phyloP scores from a whole-genome alignment of 2,797 vertebrate species.

The Spinibarbus caldwelli region DNA sequence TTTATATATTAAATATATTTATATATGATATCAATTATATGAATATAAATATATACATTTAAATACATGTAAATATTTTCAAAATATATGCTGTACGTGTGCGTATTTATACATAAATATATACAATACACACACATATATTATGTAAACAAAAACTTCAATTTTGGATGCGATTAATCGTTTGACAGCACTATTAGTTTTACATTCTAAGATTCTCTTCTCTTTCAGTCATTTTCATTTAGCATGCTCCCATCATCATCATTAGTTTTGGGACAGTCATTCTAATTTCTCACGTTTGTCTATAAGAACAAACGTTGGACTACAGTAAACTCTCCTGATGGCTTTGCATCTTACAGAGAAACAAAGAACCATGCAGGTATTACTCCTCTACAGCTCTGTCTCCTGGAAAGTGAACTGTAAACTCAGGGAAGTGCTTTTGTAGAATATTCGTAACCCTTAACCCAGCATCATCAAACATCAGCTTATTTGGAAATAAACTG shows the following conservation, averaged over 20 bases:
- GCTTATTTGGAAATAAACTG: background rate
- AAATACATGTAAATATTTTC: too few species aligned
- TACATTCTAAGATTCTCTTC: background rate
- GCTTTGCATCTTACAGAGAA: conserved; percentile 48
- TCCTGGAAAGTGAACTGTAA: conserved; percentile 35
- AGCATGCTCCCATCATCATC: conserved; percentile 31
- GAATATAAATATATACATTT: too few species aligned
- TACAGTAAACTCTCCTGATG: conserved; percentile 76
- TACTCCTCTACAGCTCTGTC: conserved; percentile 57
- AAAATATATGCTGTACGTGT: too few species aligned
- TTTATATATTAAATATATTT: too few species aligned
- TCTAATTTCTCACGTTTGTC: conserved; percentile 80
- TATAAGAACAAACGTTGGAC: conserved; percentile 80
- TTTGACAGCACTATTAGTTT: background rate
- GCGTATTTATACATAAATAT: too few species aligned
- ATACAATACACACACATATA: too few species aligned
- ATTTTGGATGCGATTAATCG: too few species aligned
- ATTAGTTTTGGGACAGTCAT: conserved; percentile 77
- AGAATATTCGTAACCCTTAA: background rate
- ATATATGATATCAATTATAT: too few species aligned
- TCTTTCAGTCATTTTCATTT: conserved; percentile 10
- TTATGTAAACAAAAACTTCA: too few species aligned
- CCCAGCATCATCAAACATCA: background rate
- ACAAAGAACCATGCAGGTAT: conserved; percentile 53
- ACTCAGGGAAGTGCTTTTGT: background rate